Evolutionary conservation across 2,797 vertebrate species (phyloP).

Genomic region (Petrocephalus schoutedeni): DNA sequence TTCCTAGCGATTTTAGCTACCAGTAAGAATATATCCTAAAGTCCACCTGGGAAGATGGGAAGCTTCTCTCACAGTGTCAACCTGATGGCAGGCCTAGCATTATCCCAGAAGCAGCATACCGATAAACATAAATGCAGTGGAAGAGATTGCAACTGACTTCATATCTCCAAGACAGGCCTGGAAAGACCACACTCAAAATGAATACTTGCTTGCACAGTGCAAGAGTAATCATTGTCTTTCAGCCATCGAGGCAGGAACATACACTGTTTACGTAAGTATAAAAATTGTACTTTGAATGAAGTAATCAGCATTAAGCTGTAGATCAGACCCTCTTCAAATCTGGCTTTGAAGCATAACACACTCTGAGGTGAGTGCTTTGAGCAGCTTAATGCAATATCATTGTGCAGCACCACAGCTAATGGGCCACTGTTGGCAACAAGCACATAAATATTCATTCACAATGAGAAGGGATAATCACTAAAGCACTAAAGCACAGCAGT

Average conservation of each 20-base stretch:
- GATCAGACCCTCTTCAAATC: slow-evolving; percentile 33
- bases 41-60: neutral
- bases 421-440: slow-evolving; percentile 38
- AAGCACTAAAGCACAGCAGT: slow-evolving; percentile 16
- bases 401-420: slow-evolving; percentile 42
- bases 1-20: neutral
- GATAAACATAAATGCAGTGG: neutral
- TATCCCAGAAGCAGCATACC: neutral
- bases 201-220: slow-evolving; percentile 26
- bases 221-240: slow-evolving; percentile 34
- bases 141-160: neutral
- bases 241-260: slow-evolving; percentile 29
- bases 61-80: neutral
- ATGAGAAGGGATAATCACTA: slow-evolving; percentile 32
- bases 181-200: slow-evolving; percentile 2
- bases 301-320: slow-evolving; percentile 42
- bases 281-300: slow-evolving; percentile 45
- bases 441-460: slow-evolving; percentile 45
- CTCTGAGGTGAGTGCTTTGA: slow-evolving; percentile 22
- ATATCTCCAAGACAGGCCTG: slow-evolving; percentile 13
- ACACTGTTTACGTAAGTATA: slow-evolving; percentile 41
- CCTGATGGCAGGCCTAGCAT: neutral
- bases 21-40: neutral
- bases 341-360: slow-evolving; percentile 28
- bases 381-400: slow-evolving; percentile 36